Conservation (phyloP, 2,888 invertebrate genomes). For the Eilema depressum region DNA sequence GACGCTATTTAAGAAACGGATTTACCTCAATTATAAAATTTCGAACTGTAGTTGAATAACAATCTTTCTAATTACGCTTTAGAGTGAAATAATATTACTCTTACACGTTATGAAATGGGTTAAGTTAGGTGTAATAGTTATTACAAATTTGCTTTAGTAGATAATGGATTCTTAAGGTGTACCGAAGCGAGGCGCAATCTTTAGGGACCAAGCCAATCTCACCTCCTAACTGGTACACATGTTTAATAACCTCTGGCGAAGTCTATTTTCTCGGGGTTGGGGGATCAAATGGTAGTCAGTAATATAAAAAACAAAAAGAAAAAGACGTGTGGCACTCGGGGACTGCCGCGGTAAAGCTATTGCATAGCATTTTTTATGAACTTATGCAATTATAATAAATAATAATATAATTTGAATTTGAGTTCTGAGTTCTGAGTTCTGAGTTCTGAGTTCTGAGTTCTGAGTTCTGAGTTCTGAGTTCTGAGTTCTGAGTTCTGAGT, state of each 20-base stretch:
- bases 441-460: too few relatives aligned
- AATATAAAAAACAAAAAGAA: too few relatives aligned
- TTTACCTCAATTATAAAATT: background rate
- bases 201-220: background rate
- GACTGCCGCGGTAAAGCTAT: too few relatives aligned
- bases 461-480: too few relatives aligned
- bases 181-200: too few relatives aligned
- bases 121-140: background rate
- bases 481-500: too few relatives aligned
- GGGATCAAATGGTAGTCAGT: background rate
- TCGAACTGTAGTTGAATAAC: background rate
- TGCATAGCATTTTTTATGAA: too few relatives aligned
- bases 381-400: too few relatives aligned
- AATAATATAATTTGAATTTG: too few relatives aligned
- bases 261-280: background rate
- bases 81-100: background rate
- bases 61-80: background rate
- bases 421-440: too few relatives aligned
- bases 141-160: background rate
- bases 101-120: background rate
- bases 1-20: background rate
- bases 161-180: background rate
- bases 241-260: background rate
- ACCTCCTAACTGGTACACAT: background rate
- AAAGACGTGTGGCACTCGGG: too few relatives aligned